Evolutionary conservation across 1,140 invertebrate genomes (phyloP).

Genomic region (Venustaconcha ellipsiformis): DNA sequence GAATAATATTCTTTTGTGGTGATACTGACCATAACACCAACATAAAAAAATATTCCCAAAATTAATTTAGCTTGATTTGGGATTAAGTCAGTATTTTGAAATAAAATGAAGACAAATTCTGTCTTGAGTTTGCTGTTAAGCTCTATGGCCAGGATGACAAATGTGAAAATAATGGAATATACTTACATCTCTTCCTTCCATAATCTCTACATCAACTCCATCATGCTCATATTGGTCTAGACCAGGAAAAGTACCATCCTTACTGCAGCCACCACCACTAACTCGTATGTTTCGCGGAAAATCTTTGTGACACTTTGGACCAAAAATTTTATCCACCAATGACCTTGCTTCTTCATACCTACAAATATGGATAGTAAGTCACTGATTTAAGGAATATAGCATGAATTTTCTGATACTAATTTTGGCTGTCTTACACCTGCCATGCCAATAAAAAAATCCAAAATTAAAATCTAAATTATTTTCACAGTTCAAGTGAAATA

Average conservation of each 20-base stretch:
- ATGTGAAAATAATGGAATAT: background rate
- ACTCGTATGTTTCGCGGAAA: conserved; percentile 21
- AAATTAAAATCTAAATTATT: background rate
- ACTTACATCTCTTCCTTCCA: conserved; percentile 23
- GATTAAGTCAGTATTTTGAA: no score
- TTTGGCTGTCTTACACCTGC: no score
- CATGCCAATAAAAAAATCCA: background rate
- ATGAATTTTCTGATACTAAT: no score
- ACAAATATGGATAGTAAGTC: background rate
- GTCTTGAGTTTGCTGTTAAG: no score
- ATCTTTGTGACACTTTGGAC: conserved; percentile 28
- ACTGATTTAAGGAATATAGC: no score
- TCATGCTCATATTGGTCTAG: background rate
- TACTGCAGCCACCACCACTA: conserved; percentile 16
- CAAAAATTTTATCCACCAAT: conserved; percentile 29
- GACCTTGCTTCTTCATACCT: conserved; percentile 24
- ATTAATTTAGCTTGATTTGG: no score
- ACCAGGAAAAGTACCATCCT: conserved; percentile 21
- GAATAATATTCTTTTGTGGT: no score
- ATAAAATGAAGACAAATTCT: no score
- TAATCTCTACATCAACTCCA: conserved; percentile 4
- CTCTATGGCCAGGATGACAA: no score
- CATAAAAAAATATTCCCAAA: no score
- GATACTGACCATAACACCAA: no score
- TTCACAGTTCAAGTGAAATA: background rate